Percentiles rank a stretch among this genome's conserved stretches.
Evolutionary conservation across 2,888 invertebrate genomes (phyloP).

Genomic region (Antheraea yamamai): DNA sequence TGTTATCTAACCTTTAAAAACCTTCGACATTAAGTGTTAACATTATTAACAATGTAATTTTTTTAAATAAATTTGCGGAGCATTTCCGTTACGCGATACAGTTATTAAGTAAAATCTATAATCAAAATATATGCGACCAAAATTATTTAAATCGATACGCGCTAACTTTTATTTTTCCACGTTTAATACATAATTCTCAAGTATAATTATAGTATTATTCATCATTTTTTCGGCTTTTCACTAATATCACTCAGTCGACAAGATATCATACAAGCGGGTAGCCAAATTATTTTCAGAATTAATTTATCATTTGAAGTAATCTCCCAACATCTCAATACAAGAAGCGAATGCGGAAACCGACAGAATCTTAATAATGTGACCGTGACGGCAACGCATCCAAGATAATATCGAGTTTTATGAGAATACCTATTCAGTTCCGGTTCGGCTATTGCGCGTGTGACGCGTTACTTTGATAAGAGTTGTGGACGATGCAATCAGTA

Average conservation of each 20-base stretch:
- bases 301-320: neutral
- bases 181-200: neutral
- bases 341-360: constrained; percentile 44
- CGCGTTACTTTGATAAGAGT: constrained; percentile 14
- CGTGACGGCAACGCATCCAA: constrained; percentile 37
- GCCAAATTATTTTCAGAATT: constrained; percentile 2
- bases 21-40: neutral
- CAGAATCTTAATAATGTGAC: constrained; percentile 32
- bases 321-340: constrained; percentile 28
- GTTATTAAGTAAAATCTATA: neutral
- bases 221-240: neutral
- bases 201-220: neutral
- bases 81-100: neutral
- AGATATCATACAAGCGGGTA: neutral
- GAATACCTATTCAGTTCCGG: constrained; percentile 51
- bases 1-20: too few species aligned
- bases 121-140: neutral
- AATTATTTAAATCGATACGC: neutral
- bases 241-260: neutral
- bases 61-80: too few species aligned
- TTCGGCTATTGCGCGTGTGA: constrained; percentile 30
- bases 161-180: too few species aligned
- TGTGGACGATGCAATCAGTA: neutral
- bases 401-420: constrained; percentile 50
- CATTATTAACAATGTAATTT: neutral